These are phyloP conservation scores for Lethenteron reissneri DNA, from an alignment of 2,113 vertebrate genomes.

Conservation along the genomic window DNA sequence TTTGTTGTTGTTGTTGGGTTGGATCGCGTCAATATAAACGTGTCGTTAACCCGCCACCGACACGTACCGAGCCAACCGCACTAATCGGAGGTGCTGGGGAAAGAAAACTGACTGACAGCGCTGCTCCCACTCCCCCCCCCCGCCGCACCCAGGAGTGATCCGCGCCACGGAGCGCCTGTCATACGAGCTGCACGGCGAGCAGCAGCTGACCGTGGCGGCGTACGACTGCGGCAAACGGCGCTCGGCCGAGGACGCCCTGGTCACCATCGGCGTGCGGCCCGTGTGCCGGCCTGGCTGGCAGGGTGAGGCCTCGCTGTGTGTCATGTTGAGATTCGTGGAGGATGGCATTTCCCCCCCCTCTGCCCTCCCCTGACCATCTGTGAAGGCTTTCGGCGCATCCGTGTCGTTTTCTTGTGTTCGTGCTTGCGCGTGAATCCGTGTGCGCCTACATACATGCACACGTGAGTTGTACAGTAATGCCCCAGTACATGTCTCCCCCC, in stretches of 20 bases:
- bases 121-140: too few relatives aligned
- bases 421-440: too few relatives aligned
- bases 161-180: conserved; percentile 81
- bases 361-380: too few relatives aligned
- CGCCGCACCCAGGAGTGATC: conserved; percentile 42
- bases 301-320: conserved; percentile 29
- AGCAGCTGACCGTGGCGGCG: conserved; percentile 77
- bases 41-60: not conserved
- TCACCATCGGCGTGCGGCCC: conserved; percentile 80
- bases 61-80: not conserved
- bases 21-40: not conserved
- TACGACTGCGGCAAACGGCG: conserved; percentile 93
- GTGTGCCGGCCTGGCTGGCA: conserved; percentile 86
- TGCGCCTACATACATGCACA: too few relatives aligned
- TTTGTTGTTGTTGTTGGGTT: conserved; percentile 7
- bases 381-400: too few relatives aligned
- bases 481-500: too few relatives aligned
- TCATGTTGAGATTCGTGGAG: too few relatives aligned
- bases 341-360: too few relatives aligned
- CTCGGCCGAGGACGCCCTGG: conserved; percentile 61
- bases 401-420: too few relatives aligned
- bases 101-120: not conserved
- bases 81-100: not conserved
- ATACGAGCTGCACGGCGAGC: conserved; percentile 64
- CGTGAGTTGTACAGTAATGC: too few relatives aligned